Percentiles rank a stretch among this genome's conserved stretches.
Evolutionary conservation across 2,888 invertebrate species (phyloP).

Genomic region (Trissonchulus latispiculum): DNA sequence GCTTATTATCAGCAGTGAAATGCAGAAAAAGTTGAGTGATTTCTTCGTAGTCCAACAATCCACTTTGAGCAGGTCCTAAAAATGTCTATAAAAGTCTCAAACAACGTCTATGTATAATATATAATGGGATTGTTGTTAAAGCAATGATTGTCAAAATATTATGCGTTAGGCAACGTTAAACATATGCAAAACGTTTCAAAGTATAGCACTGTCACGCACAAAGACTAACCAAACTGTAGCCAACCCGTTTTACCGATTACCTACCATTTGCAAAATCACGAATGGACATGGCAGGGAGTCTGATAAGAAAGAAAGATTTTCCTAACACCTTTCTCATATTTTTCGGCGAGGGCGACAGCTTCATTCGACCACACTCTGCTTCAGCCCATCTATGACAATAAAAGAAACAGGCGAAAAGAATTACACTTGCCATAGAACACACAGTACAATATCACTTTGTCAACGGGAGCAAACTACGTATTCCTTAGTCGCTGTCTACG

Average conservation of each 20-base stretch:
- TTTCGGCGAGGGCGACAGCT: conserved; percentile 65
- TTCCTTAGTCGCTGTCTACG: too few species aligned
- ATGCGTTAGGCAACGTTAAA: background rate
- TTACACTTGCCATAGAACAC: too few species aligned
- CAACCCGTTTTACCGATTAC: too few species aligned
- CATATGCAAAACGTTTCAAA: background rate
- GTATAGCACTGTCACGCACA: too few species aligned
- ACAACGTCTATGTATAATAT: too few species aligned
- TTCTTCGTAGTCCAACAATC: conserved; percentile 49
- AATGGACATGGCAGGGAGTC: conserved; percentile 84
- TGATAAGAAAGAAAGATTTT: conserved; percentile 69
- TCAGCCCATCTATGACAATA: conserved; percentile 79
- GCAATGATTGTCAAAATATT: conserved; percentile 46
- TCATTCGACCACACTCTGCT: conserved; percentile 73
- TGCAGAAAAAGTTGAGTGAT: conserved; percentile 88
- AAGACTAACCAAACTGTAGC: too few species aligned
- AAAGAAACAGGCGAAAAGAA: too few species aligned
- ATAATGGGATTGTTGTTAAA: too few species aligned
- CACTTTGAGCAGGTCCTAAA: conserved; percentile 16
- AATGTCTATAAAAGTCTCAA: too few species aligned
- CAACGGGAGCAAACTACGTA: too few species aligned
- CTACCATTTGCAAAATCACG: conserved; percentile 76
- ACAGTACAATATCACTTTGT: too few species aligned
- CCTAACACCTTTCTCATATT: conserved; percentile 52
- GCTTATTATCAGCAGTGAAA: conserved; percentile 80